These are phyloP conservation scores for Ptilorrhoa leucosticta DNA, from an alignment of 2,113 vertebrate species.

Conservation along the genomic window DNA sequence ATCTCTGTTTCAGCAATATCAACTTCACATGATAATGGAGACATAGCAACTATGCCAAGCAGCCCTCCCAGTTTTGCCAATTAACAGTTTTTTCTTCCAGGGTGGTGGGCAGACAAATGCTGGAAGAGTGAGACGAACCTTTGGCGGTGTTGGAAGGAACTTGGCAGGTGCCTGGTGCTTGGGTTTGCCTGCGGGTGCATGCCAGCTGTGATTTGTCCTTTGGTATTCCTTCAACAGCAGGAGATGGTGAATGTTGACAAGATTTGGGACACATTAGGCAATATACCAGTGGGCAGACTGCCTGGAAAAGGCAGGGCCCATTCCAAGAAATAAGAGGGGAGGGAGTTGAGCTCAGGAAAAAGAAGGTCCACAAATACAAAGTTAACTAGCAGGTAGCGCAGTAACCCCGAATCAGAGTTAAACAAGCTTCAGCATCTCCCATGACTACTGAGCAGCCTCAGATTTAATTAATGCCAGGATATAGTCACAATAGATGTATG, in stretches of 20 bases:
- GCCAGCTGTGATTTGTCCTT: neutral
- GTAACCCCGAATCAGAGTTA: neutral
- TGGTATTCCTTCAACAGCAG: neutral
- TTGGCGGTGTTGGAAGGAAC: constrained; percentile 88
- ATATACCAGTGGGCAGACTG: neutral
- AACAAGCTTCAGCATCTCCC: neutral
- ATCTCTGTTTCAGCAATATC: neutral
- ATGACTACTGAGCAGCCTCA: neutral
- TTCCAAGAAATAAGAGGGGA: neutral
- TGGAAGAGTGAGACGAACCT: constrained; percentile 81
- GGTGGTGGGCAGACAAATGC: constrained; percentile 81
- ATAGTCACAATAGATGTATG: neutral
- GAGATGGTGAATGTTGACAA: neutral
- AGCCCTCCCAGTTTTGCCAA: neutral
- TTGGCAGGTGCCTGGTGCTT: constrained; percentile 76
- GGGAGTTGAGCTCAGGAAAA: neutral
- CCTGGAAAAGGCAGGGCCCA: neutral
- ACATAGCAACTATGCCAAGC: neutral
- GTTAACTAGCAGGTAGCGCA: neutral
- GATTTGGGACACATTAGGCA: neutral
- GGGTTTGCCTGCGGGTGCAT: neutral
- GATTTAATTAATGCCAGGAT: neutral
- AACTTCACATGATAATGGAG: neutral
- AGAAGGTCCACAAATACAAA: neutral
- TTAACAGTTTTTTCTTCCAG: constrained; percentile 62